These are phyloP conservation scores for Oryctes rhinoceros DNA, from an alignment of 1,140 invertebrate genomes.

Conservation along the genomic window DNA sequence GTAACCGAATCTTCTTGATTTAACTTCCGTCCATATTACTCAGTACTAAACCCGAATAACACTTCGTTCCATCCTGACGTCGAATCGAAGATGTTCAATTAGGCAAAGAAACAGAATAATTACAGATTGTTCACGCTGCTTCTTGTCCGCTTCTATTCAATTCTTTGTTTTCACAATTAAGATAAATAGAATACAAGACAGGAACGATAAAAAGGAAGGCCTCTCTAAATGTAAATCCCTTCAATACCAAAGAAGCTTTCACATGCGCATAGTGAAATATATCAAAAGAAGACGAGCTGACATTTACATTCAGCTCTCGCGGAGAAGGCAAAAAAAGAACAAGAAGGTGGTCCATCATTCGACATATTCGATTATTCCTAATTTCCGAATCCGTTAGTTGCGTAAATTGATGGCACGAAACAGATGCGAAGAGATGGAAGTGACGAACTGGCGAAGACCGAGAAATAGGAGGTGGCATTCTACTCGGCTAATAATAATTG, in stretches of 20 bases:
- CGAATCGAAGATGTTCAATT: background rate
- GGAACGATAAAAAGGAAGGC: background rate
- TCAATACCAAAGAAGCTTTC: background rate
- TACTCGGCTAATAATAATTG: background rate
- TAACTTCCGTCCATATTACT: no score
- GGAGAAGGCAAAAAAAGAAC: background rate
- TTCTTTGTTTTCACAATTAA: slow-evolving; percentile 2
- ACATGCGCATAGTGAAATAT: no score
- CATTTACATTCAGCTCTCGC: background rate
- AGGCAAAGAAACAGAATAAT: slow-evolving; percentile 6
- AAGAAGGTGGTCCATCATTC: background rate
- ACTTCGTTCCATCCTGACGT: background rate
- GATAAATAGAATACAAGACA: background rate
- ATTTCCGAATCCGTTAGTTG: slow-evolving; percentile 12
- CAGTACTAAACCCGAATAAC: no score
- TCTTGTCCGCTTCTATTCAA: background rate
- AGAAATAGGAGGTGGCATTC: no score
- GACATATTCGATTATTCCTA: slow-evolving; percentile 5
- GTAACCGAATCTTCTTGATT: no score
- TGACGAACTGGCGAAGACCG: background rate
- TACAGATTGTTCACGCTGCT: slow-evolving; percentile 13
- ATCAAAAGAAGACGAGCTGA: background rate
- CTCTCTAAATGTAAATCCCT: slow-evolving; percentile 19
- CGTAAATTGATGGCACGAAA: background rate
- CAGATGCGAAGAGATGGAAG: background rate